Evolutionary conservation across 64 coral and sea anemone species (phyloP).

Genomic region (Pocillopora verrucosa): DNA sequence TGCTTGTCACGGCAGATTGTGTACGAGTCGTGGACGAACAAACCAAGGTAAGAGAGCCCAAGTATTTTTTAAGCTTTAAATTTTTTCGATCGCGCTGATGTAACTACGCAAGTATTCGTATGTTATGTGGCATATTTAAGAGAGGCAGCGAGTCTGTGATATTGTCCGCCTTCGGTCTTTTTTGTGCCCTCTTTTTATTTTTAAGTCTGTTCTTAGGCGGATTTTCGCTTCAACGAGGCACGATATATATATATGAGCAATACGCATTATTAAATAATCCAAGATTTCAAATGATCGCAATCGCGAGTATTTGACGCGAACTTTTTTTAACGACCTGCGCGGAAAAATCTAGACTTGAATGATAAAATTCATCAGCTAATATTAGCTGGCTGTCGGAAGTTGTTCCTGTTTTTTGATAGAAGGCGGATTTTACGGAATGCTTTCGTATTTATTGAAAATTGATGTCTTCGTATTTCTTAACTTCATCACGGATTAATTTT

Average conservation of each 20-base stretch:
- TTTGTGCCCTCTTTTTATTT: background rate
- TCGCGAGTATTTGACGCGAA: no score
- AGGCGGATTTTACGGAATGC: background rate
- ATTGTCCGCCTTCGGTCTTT: background rate
- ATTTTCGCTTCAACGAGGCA: background rate
- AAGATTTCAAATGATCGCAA: background rate
- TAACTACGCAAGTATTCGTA: background rate
- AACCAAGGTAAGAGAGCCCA: constrained; percentile 56
- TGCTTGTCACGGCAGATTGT: constrained; percentile 78
- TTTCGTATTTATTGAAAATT: background rate
- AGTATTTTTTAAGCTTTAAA: background rate
- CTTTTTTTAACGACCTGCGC: background rate
- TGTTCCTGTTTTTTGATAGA: background rate
- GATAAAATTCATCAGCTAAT: background rate
- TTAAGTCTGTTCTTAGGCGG: background rate
- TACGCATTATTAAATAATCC: no score
- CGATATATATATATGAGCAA: background rate
- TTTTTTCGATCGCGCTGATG: background rate
- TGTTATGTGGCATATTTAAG: background rate
- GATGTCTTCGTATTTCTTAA: constrained; percentile 11
- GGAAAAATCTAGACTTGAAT: background rate
- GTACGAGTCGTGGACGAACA: constrained; percentile 83
- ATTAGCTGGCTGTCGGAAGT: constrained; percentile 2
- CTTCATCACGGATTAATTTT: background rate
- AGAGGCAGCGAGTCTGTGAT: background rate